Conservation (phyloP, 2,113 vertebrate genomes). For the Oenanthe oenanthe region DNA sequence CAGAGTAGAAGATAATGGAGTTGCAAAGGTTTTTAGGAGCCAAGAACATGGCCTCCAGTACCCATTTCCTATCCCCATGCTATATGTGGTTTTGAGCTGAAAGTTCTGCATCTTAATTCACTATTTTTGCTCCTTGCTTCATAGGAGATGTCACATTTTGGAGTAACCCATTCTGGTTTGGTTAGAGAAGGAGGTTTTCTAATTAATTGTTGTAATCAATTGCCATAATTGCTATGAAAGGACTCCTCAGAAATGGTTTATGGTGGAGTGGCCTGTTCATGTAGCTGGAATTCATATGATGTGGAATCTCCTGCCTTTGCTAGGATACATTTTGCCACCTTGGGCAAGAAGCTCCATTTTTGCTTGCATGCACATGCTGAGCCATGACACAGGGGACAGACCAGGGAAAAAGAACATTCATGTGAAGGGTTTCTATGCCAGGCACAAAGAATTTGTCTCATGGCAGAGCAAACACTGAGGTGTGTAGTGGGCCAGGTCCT, state of each 20-base stretch:
- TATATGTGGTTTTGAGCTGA: not conserved
- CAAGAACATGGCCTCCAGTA: not conserved
- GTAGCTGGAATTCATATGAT: not conserved
- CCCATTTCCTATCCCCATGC: not conserved
- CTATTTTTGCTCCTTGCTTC: not conserved
- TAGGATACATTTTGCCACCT: not conserved
- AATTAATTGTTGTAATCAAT: not conserved
- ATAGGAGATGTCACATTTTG: not conserved
- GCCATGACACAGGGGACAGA: not conserved
- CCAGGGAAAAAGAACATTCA: accelerated
- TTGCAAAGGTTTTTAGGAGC: not conserved
- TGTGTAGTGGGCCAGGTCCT: not conserved
- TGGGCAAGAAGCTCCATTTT: not conserved
- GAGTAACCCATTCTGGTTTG: not conserved
- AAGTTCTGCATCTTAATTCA: not conserved
- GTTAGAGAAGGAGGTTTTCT: not conserved
- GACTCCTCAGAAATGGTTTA: not conserved
- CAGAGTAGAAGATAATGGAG: not conserved
- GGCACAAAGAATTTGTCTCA: not conserved
- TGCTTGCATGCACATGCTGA: not conserved
- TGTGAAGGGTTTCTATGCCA: not conserved
- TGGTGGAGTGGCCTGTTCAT: not conserved
- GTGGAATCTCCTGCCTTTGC: not conserved
- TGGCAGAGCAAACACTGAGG: not conserved
- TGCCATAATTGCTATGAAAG: not conserved